A percentile compares a stretch with the other conserved stretches of the same genome.
phyloP scores from a whole-genome alignment of 2,113 vertebrate genomes.

The Tachysurus fulvidraco region DNA sequence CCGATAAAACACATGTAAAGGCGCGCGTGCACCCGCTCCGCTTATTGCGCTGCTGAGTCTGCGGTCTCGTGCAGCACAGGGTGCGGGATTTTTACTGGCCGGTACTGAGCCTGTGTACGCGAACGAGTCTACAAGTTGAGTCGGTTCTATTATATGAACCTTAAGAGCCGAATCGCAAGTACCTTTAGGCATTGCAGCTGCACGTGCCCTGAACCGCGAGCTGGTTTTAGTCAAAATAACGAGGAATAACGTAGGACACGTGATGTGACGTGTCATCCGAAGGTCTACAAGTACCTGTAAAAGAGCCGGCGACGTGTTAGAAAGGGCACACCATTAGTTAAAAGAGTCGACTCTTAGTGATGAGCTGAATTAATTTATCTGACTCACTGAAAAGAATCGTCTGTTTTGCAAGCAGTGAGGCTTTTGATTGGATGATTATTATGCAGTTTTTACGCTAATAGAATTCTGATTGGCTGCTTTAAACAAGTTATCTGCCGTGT shows the following conservation, averaged over 20 bases:
- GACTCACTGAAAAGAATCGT: not conserved
- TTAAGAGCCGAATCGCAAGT: not conserved
- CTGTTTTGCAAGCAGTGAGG: not conserved
- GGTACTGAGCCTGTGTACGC: not conserved
- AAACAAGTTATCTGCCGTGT: not conserved
- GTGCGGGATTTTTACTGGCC: not conserved
- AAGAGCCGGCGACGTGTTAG: not conserved
- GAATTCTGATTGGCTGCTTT: not conserved
- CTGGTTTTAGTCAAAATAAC: not conserved
- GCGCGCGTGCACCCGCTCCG: not conserved
- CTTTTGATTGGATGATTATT: not conserved
- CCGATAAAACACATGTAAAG: not conserved
- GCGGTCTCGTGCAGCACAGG: not conserved
- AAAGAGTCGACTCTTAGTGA: slow-evolving; percentile 8
- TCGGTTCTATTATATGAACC: not conserved
- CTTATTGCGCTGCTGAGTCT: not conserved
- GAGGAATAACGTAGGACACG: not conserved
- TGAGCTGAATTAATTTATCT: not conserved
- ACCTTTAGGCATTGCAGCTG: not conserved
- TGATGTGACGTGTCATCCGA: no score
- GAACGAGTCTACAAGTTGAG: not conserved
- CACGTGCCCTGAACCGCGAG: not conserved
- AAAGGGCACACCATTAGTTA: not conserved
- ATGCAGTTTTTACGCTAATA: not conserved
- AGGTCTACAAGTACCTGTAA: not conserved